Base-by-base conservation (phyloP, 2,797 vertebrate genomes). In the Anabas testudineus region DNA sequence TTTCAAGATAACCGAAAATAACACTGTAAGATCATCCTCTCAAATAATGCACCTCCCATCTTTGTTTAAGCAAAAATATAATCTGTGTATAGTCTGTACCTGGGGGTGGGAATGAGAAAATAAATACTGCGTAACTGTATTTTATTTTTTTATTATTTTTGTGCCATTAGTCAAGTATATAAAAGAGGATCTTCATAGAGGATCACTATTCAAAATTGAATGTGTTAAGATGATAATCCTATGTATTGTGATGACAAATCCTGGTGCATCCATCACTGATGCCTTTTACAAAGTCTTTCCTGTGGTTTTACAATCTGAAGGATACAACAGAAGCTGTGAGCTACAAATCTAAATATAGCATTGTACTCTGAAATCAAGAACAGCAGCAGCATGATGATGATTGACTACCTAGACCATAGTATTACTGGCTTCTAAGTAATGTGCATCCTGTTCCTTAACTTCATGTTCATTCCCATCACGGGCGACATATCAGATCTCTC, bases 241-340 rank as follows among this genome's bases (percentile, higher is more conserved):
- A 73, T 12, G n/a, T 80, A 52, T 79, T 81, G 80, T 84, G 80
- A 81, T 74, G 83, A 88, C 80, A 86, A 84, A 82, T 86, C 43
- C 13, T 60, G 43, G 43, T 47, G 55, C 46, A 12, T 74, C 51
- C 15, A 0, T 78, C 61, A 52, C 69, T 19, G 55, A 81, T 66
- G 81, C 59, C 61, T 81, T 74, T 67, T 43, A 59, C n/a, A 26
- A 14, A 62, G 68, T 41, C 43, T 24, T 34, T 64, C 3, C 54
- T 76, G 72, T 78, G 51, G 45, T 71, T 67, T 71, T 42, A 42
- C 51, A 60, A 58, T 81, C 76, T 22, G 28, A 62, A 21, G 18
- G 19, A 30, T 58, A 57, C 46, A 45, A 61, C 21, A 57, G 46
- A 74, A 72, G 59, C 65, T 51, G 42, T 28, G 16, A 28, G 26